phyloP scores from a whole-genome alignment of 2,797 vertebrate genomes.

The Spatula clypeata region DNA sequence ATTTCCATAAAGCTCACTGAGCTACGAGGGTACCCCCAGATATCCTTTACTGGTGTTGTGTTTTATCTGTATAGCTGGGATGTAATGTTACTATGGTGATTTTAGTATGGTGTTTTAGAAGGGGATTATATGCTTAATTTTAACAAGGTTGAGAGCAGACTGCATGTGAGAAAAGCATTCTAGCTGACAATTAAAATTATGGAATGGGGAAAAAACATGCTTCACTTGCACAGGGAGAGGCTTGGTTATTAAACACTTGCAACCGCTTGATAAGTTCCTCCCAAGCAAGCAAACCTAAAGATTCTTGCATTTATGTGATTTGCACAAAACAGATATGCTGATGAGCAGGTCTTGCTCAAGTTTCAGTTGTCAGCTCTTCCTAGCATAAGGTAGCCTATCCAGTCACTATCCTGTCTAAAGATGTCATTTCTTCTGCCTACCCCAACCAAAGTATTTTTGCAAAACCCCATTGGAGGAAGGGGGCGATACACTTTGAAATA shows the following conservation, averaged over 20 bases:
- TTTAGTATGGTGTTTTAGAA: slow-evolving; percentile 81
- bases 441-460: too few relatives aligned
- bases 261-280: slow-evolving; percentile 41
- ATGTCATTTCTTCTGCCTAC: too few relatives aligned
- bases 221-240: slow-evolving; percentile 42
- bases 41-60: slow-evolving; percentile 69
- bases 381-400: too few relatives aligned
- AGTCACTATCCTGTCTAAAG: too few relatives aligned
- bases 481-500: too few relatives aligned
- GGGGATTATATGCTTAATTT: slow-evolving; percentile 86
- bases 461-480: too few relatives aligned
- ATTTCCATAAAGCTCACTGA: slow-evolving; percentile 72
- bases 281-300: neutral
- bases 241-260: slow-evolving; percentile 65
- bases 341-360: too few relatives aligned
- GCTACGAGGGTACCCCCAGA: slow-evolving; percentile 72
- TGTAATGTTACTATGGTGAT: slow-evolving; percentile 84
- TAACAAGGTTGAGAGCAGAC: slow-evolving; percentile 82
- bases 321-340: too few relatives aligned
- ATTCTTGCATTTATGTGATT: neutral
- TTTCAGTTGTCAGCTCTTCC: too few relatives aligned
- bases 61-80: slow-evolving; percentile 80
- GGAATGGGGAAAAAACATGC: neutral
- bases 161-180: slow-evolving; percentile 76
- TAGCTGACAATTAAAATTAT: slow-evolving; percentile 80